Base-by-base conservation (phyloP, 2,888 invertebrate species). In the Coelinius sp. region DNA sequence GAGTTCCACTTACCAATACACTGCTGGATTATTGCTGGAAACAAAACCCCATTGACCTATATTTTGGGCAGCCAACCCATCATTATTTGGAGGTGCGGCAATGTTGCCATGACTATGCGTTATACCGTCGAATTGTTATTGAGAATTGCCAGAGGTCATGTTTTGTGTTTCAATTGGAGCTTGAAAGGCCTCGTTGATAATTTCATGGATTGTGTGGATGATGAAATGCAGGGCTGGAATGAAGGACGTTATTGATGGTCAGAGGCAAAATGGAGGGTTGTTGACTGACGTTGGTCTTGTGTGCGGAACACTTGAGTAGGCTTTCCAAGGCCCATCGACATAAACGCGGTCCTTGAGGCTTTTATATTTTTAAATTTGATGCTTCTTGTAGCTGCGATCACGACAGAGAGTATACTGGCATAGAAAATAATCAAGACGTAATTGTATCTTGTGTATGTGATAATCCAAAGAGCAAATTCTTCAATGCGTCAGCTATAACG, bases 201-300 rank as follows among this genome's bases (percentile, higher is more conserved):
- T 59, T 59, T 20, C 8, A 8, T 27, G 17, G 35, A 59, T 31
- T 59, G 20, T 12, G 12, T 22, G n/a, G 25, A 53, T 27, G 53
- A 53, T 53, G 53, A 53, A 56, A 59, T 20, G 20, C 35, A 31
- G 17, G 10, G 20, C n/a, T 10, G 35, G 10, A 49, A 49, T 49
- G 22, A 20, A 59, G 31, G 35, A 53, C 14, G 25, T 53, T 59
- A 59, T 59, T 59, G 35, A 59, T 35, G 59, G 35, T n/a, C 25
- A 20, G 31, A 35, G 25, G 25, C 31, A 31, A 20, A 35, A 59
- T 59, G 59, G 10, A 27, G 31, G 46, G 17, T 17, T 59, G 59
- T 59, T 59, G 59, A 59, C 59, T 31, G 59, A 59, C 59, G 35
- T 59, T 59, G 31, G 59, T 8, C 31, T 31, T 59, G 59, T 59